Percentiles rank a stretch among this genome's conserved stretches.
phyloP scores from a whole-genome alignment of 2,797 vertebrate species.

The Channallabes apus region DNA sequence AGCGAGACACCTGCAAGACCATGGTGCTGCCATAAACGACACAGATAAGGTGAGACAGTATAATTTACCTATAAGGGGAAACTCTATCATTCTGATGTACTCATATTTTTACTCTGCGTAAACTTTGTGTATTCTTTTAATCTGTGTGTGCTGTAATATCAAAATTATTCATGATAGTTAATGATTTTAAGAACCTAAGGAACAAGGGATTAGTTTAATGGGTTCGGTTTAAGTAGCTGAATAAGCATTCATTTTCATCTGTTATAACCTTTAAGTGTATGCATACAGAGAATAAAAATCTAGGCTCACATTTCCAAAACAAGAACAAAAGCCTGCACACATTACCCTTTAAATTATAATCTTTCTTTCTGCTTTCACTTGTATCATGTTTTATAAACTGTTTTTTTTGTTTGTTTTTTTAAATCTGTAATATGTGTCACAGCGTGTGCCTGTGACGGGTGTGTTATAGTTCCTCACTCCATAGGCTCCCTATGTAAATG shows the following conservation, averaged over 20 bases:
- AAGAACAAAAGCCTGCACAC: too few relatives aligned
- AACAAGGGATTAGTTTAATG: neutral
- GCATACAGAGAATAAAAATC: too few relatives aligned
- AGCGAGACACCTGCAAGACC: constrained; percentile 64
- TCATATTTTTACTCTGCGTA: neutral
- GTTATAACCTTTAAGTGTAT: too few relatives aligned
- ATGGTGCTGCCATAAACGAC: constrained; percentile 66
- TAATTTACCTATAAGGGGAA: neutral
- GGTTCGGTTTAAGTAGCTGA: neutral
- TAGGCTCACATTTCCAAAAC: too few relatives aligned
- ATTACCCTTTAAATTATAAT: neutral
- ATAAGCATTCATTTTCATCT: neutral
- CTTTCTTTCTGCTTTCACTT: neutral
- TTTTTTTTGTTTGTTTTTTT: neutral
- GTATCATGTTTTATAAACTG: neutral
- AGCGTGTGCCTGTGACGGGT: too few relatives aligned
- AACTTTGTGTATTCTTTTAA: neutral
- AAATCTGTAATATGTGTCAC: too few relatives aligned
- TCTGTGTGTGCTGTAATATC: neutral
- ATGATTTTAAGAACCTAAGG: neutral
- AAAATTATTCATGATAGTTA: neutral
- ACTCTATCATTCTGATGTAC: neutral
- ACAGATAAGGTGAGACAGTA: constrained; percentile 58
- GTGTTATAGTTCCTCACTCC: too few relatives aligned
- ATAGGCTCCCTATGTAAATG: too few relatives aligned